phyloP scores from a whole-genome alignment of 2,888 invertebrate species.

The Drosophila paracracens region DNA sequence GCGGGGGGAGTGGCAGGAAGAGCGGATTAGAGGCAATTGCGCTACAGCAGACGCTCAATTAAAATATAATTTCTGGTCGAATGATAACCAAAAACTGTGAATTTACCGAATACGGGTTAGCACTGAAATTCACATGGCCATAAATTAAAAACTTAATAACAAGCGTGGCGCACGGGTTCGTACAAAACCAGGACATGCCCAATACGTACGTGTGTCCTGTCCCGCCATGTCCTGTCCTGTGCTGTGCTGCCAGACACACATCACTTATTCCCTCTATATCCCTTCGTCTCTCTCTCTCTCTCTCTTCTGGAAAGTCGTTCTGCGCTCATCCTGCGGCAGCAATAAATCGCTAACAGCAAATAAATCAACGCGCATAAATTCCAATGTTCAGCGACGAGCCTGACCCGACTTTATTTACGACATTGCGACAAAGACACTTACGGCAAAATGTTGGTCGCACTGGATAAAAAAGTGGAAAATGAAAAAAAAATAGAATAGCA shows the following conservation, averaged over 20 bases:
- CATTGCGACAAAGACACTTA: slow-evolving; percentile 79
- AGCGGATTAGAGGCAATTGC: slow-evolving; percentile 6
- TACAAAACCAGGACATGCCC: slow-evolving; percentile 81
- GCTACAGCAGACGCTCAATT: slow-evolving; percentile 67
- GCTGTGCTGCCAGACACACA: slow-evolving; percentile 45
- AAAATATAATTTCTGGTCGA: slow-evolving; percentile 78
- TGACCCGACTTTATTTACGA: slow-evolving; percentile 80
- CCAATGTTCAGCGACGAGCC: slow-evolving; percentile 76
- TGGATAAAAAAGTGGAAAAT: slow-evolving; percentile 28
- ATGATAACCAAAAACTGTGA: slow-evolving; percentile 36
- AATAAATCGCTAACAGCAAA: slow-evolving; percentile 84
- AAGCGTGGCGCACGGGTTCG: slow-evolving; percentile 65
- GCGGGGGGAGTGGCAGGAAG: not conserved
- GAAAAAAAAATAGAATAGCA: not conserved
- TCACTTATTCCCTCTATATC: slow-evolving; percentile 55
- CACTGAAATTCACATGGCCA: slow-evolving; percentile 68
- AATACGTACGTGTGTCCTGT: slow-evolving; percentile 66
- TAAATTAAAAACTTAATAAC: slow-evolving; percentile 84
- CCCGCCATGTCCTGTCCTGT: slow-evolving; percentile 22
- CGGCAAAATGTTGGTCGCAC: slow-evolving; percentile 62
- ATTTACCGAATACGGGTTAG: slow-evolving; percentile 27
- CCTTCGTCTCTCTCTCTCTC: slow-evolving; percentile 4
- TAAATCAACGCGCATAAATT: slow-evolving; percentile 84
- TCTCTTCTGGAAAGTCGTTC: slow-evolving; percentile 20
- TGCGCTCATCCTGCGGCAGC: slow-evolving; percentile 79